Evolutionary conservation across 2,113 vertebrate genomes (phyloP).

Genomic region (Chrysochloris asiatica): DNA sequence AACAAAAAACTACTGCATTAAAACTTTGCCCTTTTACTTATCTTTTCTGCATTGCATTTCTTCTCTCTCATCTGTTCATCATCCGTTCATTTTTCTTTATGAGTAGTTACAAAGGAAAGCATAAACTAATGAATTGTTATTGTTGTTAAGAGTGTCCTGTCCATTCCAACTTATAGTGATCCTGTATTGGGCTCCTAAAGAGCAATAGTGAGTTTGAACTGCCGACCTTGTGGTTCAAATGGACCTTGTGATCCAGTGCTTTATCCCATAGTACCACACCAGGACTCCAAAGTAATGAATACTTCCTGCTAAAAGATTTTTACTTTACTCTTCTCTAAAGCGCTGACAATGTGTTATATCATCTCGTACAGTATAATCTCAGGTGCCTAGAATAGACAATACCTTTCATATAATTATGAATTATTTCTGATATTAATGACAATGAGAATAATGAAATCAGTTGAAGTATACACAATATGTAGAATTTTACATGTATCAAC

Average conservation of each 20-base stretch:
- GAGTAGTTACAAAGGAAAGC: no score
- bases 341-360: not conserved
- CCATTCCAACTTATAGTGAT: no score
- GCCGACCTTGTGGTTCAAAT: no score
- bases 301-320: not conserved
- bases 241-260: no score
- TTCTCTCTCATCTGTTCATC: not conserved
- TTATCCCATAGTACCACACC: no score
- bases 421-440: not conserved
- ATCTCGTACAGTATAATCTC: not conserved
- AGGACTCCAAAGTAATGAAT: not conserved
- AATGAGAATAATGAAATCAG: conserved; percentile 17
- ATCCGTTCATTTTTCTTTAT: no score
- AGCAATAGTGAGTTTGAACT: no score
- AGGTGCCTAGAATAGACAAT: not conserved
- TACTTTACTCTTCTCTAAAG: not conserved
- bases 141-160: no score
- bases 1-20: not conserved
- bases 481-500: conserved; percentile 2
- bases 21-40: not conserved
- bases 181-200: no score
- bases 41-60: not conserved
- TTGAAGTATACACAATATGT: not conserved
- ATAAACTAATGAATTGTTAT: no score
- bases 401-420: not conserved